Evolutionary conservation across 2,888 invertebrate species (phyloP), one percentile per base, ranked within the genome.

Genomic region (Plusia festucae): DNA sequence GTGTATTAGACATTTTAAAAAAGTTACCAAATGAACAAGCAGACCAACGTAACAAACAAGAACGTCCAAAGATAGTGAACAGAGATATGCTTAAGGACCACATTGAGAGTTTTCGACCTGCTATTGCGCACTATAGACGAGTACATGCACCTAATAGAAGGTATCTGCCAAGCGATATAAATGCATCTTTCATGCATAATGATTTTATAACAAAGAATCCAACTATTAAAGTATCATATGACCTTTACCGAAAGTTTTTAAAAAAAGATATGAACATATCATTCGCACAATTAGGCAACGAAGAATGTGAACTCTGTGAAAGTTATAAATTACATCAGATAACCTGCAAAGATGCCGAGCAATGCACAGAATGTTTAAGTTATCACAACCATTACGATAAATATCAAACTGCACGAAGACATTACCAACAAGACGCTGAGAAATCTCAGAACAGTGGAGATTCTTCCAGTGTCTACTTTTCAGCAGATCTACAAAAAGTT

Each of bases 281-380:
- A 9, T 70, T 70, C 60, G 54, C 73, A 5, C 55, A 63, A 15
- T 46, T 73, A 20, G 68, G 68, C n/a, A 59, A 73, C 20, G 68
- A 73, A 66, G 72, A 73, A 58, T 69, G 68, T 52, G 70, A 73
- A 44, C 24, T 46, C 54, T 70, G 67, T 58, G 61, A 60, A 49
- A 40, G 30, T 6, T 54, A 54, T 6, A 40, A 40, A 57, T 20
- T 66, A 27, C 61, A 61, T 56, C 49, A 63, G 32, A 44, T 55
- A 18, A 11, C 30, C 49, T 62, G 60, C 60, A 60, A 44, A 60
- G 44, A 60, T 60, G 18, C 60, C n/a, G 60, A 52, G 16, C 20
- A 54, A 53, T 61, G 54, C 54, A 55, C 46, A 15, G 27, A 52
- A 18, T 60, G 59, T 53, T n/a, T 24, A 8, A 22, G 24, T 24